Evolutionary conservation across 2,888 invertebrate species (phyloP).

Genomic region (Cheilosia grossa): DNA sequence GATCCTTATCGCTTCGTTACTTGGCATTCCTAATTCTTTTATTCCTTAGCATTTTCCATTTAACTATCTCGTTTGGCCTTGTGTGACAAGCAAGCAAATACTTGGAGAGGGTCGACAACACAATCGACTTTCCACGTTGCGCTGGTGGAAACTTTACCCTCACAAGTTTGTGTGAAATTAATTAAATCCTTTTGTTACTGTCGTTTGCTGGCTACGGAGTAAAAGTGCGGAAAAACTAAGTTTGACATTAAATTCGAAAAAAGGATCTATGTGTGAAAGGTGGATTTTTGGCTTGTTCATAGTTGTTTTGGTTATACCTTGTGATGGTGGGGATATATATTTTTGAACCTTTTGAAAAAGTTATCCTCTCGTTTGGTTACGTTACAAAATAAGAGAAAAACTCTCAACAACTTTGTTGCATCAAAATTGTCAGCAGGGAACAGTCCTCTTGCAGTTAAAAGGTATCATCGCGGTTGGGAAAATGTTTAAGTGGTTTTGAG

Average conservation of each 20-base stretch:
- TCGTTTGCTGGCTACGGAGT: background rate
- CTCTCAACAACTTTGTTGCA: constrained; percentile 30
- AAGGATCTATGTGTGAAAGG: background rate
- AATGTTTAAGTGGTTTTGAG: constrained; percentile 27
- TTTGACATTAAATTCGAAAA: background rate
- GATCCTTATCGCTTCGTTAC: constrained; percentile 46
- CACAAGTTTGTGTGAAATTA: constrained; percentile 38
- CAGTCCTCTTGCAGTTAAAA: constrained; percentile 39
- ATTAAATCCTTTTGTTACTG: constrained; percentile 44
- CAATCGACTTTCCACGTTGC: background rate
- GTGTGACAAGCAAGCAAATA: constrained; percentile 8
- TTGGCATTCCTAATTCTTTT: constrained; percentile 30
- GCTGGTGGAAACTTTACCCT: constrained; percentile 45
- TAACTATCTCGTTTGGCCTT: constrained; percentile 8
- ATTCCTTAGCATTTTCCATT: constrained; percentile 31
- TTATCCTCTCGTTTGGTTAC: constrained; percentile 14
- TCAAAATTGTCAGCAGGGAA: constrained; percentile 48
- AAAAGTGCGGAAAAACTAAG: constrained; percentile 16
- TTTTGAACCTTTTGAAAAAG: constrained; percentile 12
- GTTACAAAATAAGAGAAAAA: constrained; percentile 5
- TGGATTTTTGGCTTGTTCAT: too few relatives aligned
- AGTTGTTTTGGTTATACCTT: too few relatives aligned
- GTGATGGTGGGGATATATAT: background rate
- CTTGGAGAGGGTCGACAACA: background rate
- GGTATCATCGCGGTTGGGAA: constrained; percentile 25